Percentiles rank a stretch among this genome's conserved stretches.
Evolutionary conservation across 2,113 vertebrate species (phyloP).

Genomic region (Heloderma charlesbogerti): DNA sequence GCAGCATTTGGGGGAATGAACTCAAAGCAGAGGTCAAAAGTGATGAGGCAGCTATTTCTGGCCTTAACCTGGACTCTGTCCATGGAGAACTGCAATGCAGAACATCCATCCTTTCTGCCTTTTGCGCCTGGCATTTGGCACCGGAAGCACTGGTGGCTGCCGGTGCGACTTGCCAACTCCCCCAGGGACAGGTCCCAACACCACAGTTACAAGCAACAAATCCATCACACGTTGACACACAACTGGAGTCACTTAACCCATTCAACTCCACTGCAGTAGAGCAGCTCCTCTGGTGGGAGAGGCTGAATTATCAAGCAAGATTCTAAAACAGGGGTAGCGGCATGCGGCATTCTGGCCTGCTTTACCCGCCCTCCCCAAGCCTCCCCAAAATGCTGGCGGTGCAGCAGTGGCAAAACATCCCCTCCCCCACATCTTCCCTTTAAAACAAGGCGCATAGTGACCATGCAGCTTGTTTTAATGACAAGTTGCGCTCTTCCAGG

Average conservation of each 20-base stretch:
- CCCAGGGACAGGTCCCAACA: not conserved
- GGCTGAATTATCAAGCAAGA: not conserved
- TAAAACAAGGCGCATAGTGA: too few species aligned
- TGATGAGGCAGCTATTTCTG: not conserved
- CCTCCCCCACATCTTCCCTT: too few species aligned
- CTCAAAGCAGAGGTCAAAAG: not conserved
- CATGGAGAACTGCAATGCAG: not conserved
- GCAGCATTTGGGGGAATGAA: not conserved
- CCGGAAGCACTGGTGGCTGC: not conserved
- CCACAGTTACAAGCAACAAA: not conserved
- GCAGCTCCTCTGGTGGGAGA: not conserved
- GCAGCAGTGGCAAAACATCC: too few species aligned
- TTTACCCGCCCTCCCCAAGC: too few species aligned
- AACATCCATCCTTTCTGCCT: not conserved
- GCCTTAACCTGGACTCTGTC: not conserved
- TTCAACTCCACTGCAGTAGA: not conserved
- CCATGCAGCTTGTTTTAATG: too few species aligned
- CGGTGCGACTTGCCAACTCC: not conserved
- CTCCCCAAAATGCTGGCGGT: too few species aligned
- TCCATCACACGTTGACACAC: not conserved
- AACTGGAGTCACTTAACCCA: not conserved
- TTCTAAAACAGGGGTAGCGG: not conserved
- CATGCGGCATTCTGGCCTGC: too few species aligned
- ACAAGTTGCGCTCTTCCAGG: too few species aligned
- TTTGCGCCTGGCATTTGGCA: not conserved